Percentiles rank a stretch among this genome's conserved stretches.
phyloP scores from a whole-genome alignment of 2,888 invertebrate genomes.

The Callimorpha dominula region DNA sequence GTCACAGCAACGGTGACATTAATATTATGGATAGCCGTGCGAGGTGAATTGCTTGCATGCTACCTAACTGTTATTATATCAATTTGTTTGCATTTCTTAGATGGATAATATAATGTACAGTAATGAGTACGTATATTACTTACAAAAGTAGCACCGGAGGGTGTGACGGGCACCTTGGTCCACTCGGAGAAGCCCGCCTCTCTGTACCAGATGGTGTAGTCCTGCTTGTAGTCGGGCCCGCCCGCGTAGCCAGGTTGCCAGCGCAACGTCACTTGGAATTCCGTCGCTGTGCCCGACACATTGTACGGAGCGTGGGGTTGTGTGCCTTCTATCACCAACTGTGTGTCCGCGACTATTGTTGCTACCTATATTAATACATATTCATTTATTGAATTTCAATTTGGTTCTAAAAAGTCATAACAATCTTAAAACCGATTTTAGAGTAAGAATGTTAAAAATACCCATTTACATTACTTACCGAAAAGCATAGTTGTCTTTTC shows the following conservation, averaged over 20 bases:
- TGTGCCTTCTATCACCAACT: slow-evolving; percentile 96
- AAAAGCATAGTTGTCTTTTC: not conserved
- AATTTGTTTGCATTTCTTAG: not conserved
- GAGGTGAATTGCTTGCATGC: too few relatives aligned
- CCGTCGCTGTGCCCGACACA: slow-evolving; percentile 95
- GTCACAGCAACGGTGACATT: too few relatives aligned
- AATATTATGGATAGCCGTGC: too few relatives aligned
- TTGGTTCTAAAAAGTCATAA: not conserved
- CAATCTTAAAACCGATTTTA: not conserved
- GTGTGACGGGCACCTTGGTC: slow-evolving; percentile 97
- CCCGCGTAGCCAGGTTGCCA: slow-evolving; percentile 99
- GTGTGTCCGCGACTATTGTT: slow-evolving; percentile 96
- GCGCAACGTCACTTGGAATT: slow-evolving; percentile 95
- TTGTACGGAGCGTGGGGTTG: slow-evolving; percentile 99
- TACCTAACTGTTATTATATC: not conserved
- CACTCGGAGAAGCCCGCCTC: slow-evolving; percentile 96
- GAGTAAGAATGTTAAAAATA: not conserved
- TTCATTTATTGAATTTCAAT: not conserved
- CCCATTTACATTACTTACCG: too few relatives aligned
- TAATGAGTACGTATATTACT: slow-evolving; percentile 42
- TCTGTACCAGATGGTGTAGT: slow-evolving; percentile 97
- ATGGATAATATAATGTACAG: not conserved
- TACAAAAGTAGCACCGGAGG: slow-evolving; percentile 93
- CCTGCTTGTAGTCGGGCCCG: slow-evolving; percentile 97
- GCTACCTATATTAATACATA: slow-evolving; percentile 87